Percentiles rank a stretch among this genome's conserved stretches.
Conservation (phyloP, 1,140 invertebrate species). For the Chlorops oryzae region DNA sequence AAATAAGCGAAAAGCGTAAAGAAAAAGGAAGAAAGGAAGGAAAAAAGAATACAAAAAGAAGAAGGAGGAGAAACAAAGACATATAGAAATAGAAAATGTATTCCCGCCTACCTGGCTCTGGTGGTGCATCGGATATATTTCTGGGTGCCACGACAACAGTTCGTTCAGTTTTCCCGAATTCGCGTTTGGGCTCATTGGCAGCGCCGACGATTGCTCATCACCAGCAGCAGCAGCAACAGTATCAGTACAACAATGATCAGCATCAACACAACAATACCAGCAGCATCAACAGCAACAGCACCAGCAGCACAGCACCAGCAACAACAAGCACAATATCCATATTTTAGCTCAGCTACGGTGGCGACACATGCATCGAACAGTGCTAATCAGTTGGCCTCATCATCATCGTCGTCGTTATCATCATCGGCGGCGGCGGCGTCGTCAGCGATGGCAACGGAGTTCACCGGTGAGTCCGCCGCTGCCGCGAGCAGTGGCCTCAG, state of each 20-base stretch:
- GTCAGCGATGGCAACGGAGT: conserved; percentile 1
- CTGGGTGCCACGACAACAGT: conserved; percentile 36
- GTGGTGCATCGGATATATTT: conserved; percentile 32
- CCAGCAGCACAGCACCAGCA: conserved; percentile 3
- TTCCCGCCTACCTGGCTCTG: conserved; percentile 28
- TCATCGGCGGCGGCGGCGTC: conserved; percentile 10
- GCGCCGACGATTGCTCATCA: conserved; percentile 16
- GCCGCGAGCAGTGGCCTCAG: not conserved
- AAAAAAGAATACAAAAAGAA: conserved; percentile 3
- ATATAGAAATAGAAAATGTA: conserved; percentile 28
- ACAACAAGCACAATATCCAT: conserved; percentile 3
- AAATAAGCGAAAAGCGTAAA: not conserved
- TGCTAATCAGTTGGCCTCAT: conserved; percentile 29
- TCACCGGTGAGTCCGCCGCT: not conserved
- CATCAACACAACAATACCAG: conserved; percentile 5
- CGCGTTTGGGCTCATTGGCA: conserved; percentile 36
- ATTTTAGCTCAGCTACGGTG: no score
- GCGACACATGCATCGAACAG: conserved; percentile 2
- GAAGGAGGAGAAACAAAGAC: not conserved
- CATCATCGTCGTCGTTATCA: conserved; percentile 11
- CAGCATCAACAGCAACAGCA: not conserved
- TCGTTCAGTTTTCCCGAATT: conserved; percentile 42
- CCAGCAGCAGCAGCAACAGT: conserved; percentile 1
- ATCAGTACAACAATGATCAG: conserved; percentile 2
- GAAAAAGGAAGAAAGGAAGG: not conserved